Evolutionary conservation across 1,140 invertebrate genomes (phyloP), one percentile per base, ranked within the genome.

Genomic region (Cataglyphis hispanica): DNA sequence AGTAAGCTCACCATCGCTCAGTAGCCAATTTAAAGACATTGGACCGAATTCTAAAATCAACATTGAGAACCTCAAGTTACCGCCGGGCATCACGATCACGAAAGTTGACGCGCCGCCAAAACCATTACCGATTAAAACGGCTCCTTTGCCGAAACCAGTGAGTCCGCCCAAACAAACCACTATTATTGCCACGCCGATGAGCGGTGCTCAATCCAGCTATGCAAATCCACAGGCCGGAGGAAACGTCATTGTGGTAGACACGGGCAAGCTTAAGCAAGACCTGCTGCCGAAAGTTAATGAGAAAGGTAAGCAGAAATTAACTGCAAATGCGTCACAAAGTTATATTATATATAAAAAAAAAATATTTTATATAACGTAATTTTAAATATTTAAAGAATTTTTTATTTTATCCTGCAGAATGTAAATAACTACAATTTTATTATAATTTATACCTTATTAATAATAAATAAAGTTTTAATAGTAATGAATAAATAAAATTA

Each of bases 51-150:
- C 93, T 0, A 94, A 93, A 58, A 94, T 95, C 25, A 93, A 94
- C 77, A 95, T 98, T 85, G 97, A 97, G 46, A 97, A 97, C 92
- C 92, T 98, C 1, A 96, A 96, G 61, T 93, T 98, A 83, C 98
- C 98, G 1, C 97, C 97, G 8, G 97, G 97, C 7, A 98, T 98
- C 34, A 98, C 98, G 2, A 96, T 98, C 58, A 98, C 98, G 0
- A 97, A 98, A 89, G 97, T 98, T 0, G 97, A 98, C 90, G 96
- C 95, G 19, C 95, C 96, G 2, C 88, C 93, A 0, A 94, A 94
- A 43, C 93, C 94, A 63, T 89, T 95, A 60, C 95, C 95, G 19
- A 94, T 94, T 46, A 95, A 94, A 90, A 92, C 94, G 2, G 90
- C 92, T 3, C 90, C 93, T 0, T 80, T 93, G 72, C 91, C 91